Conservation (phyloP, 2,113 vertebrate genomes). For the Corythoichthys intestinalis region DNA sequence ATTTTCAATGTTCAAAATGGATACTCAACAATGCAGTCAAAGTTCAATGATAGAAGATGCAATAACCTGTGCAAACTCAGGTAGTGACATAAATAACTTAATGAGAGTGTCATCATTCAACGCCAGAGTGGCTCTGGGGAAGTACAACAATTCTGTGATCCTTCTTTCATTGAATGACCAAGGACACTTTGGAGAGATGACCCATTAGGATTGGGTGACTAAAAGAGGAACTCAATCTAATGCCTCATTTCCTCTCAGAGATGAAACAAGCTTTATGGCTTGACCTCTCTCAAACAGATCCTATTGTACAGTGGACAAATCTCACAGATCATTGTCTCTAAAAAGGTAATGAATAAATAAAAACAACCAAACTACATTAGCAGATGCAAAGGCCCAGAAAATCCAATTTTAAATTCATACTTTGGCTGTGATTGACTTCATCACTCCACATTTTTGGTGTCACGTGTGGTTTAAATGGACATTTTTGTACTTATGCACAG, state of each 20-base stretch:
- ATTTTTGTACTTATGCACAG: constrained; percentile 27
- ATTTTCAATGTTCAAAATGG: not conserved
- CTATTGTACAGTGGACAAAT: constrained; percentile 39
- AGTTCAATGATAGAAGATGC: not conserved
- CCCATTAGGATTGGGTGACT: constrained; percentile 65
- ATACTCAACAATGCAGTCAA: not conserved
- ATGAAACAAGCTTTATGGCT: constrained; percentile 57
- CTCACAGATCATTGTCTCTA: constrained; percentile 63
- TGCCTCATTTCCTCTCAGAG: constrained; percentile 67
- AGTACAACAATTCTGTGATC: constrained; percentile 23
- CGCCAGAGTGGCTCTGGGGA: constrained; percentile 4
- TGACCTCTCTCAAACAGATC: constrained; percentile 55
- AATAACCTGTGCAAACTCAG: constrained; percentile 3
- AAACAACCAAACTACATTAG: constrained; percentile 59
- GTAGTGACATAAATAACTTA: not conserved
- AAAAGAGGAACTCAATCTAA: constrained; percentile 68
- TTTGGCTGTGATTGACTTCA: constrained; percentile 24
- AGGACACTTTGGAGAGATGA: constrained; percentile 54
- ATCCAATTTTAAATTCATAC: constrained; percentile 62
- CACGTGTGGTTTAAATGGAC: constrained; percentile 25
- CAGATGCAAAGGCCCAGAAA: constrained; percentile 56
- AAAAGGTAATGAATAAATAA: constrained; percentile 71
- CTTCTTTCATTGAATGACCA: constrained; percentile 14
- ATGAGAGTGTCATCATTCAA: constrained; percentile 7
- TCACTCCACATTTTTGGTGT: constrained; percentile 46